Evolutionary conservation across 2,888 invertebrate genomes (phyloP), one percentile per base, ranked within the genome.

Genomic region (Hypolimnas misippus): DNA sequence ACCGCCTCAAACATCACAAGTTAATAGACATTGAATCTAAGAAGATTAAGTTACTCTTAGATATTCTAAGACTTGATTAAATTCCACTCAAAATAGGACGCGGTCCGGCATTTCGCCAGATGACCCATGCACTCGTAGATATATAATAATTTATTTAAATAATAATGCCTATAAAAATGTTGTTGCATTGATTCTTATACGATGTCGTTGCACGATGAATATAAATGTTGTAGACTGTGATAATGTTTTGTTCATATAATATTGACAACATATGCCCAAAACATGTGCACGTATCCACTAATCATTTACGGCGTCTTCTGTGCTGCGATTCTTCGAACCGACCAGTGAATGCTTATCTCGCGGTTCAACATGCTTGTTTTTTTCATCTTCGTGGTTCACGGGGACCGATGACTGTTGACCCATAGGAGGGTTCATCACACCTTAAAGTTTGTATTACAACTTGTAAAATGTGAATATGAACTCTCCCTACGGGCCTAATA

Each of bases 181-280:
- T n/a, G n/a, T n/a, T 44, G 19, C 4, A 12, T 3, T 10, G 19
- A 19, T 2, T 7, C 10, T 7, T 3, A 19, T 12, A 0, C 19
- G 2, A 0, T 12, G 8, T 19, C 3, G 4, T 12, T 25, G 31
- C 4, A 8, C 16, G 50, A 31, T 51, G 50, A 7, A 3, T 7
- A 16, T 14, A 31, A 51, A 29, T 51, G 25, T 14, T 16, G 10
- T 51, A 25, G 16, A 51, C 31, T 6, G 31, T 51, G 51, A 51
- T 31, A 31, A 51, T 51, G 29, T 51, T 51, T 51, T 33, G 51
- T 16, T 29, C 51, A 51, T 51, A 51, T 16, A 17, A 8, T 14
- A n/a, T 19, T 6, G 2, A 21, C 2, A 21, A 46, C 29, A 31
- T 51, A 51, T 51, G 51, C 17, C 51, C 51, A 51, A 51, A 51